Evolutionary conservation across 2,113 vertebrate species (phyloP), one percentile per base, ranked within the genome.

Genomic region (Glaucomys volans): DNA sequence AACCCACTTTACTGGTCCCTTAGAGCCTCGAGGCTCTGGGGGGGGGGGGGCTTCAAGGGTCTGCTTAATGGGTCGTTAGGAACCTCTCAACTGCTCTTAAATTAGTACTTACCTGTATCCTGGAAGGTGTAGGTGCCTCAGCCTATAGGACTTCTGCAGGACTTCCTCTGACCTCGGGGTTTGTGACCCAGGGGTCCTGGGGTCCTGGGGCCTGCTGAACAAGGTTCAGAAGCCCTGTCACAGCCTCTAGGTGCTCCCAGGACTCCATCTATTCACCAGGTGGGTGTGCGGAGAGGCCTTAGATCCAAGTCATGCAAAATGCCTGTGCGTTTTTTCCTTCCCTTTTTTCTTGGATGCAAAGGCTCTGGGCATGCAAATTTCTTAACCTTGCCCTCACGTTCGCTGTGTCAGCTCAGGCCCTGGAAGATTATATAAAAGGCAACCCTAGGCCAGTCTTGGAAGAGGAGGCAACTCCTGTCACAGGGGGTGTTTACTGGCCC

Each of bases 341-440:
- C 59, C 54, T 3, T 2, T 57, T 82, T 69, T 59, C 86, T 80
- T 83, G 16, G 30, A 62, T 75, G 54, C 54, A 50, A 22, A 90
- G 64, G 44, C 74, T 52, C 67, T 50, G n/a, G 79, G n/a, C 91
- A 91, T 98, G 76, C 26, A 95, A 96, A 97, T 97, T 97, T 97
- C 90, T 95, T 98, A 90, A 88, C 94, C 91, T 96, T 95, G 96
- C 95, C 89, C 96, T 97, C 90, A 47, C 0, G 62, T 79, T 94
- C 95, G 88, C 96, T 95, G 89, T 95, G 95, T 94, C 93, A 94
- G 90, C 77, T 71, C 71, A 6, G 44, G 93, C 54, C 57, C 95
- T 54, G 59, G 67, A 59, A 95, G 94, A 91, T 97, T 96, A 97
- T 95, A 87, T 94, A 98, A 97, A 96, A 8, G 6, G 62, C 42